Conservation (phyloP, 2,113 vertebrate genomes). For the Nycticebus coucang region DNA sequence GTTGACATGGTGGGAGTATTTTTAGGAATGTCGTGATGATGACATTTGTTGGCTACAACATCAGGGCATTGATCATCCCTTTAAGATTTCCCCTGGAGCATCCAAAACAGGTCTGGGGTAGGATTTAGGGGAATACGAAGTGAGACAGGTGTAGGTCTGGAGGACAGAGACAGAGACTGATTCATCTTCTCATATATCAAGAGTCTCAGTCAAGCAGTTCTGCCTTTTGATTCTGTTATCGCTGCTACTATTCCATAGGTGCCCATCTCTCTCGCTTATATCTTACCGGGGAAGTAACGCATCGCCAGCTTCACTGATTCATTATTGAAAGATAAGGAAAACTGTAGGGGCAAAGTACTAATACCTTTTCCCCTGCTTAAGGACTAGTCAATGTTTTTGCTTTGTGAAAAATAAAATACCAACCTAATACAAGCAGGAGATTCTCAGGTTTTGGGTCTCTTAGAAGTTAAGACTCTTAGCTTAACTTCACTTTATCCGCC, state of each 20-base stretch:
- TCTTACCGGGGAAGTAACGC: not conserved
- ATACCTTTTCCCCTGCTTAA: not conserved
- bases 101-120: not conserved
- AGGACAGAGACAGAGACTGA: not conserved
- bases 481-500: not conserved
- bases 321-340: slow-evolving; percentile 30
- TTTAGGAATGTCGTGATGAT: not conserved
- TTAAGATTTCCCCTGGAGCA: not conserved
- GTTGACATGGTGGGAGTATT: not conserved
- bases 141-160: too few relatives aligned
- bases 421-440: not conserved
- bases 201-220: not conserved
- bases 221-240: not conserved
- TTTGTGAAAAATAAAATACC: not conserved
- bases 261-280: not conserved
- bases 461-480: not conserved
- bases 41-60: not conserved
- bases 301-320: not conserved
- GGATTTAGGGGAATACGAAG: not conserved
- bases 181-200: not conserved
- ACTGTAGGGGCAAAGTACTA: not conserved
- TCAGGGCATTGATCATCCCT: not conserved
- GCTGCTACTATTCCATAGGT: not conserved
- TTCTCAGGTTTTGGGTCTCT: not conserved
- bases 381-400: not conserved